phyloP scores from a whole-genome alignment of 2,888 invertebrate genomes.

The Parasteatoda lunata region DNA sequence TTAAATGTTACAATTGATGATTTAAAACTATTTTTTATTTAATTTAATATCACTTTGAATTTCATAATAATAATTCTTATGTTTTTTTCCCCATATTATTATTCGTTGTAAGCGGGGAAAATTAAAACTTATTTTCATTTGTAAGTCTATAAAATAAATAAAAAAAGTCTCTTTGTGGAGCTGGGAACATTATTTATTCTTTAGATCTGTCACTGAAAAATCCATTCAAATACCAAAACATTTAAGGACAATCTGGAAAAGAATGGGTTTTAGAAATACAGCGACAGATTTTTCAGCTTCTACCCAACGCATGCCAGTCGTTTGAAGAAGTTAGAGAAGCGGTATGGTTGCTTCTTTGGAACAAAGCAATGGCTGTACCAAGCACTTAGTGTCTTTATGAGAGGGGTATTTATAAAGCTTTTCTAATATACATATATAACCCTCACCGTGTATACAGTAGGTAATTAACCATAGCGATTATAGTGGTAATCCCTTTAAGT shows the following conservation, averaged over 20 bases:
- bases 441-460: too few relatives aligned
- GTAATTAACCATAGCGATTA: too few relatives aligned
- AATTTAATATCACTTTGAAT: too few relatives aligned
- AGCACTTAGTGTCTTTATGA: conserved; percentile 56
- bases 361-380: conserved; percentile 45
- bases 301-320: conserved; percentile 40
- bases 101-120: too few relatives aligned
- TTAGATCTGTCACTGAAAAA: not conserved
- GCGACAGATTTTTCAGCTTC: conserved; percentile 17
- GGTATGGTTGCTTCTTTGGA: conserved; percentile 31
- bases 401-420: conserved; percentile 56
- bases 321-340: conserved; percentile 53
- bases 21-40: too few relatives aligned
- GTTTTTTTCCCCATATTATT: too few relatives aligned
- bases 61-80: too few relatives aligned
- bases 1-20: too few relatives aligned
- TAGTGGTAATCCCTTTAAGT: conserved; percentile 41
- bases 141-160: too few relatives aligned
- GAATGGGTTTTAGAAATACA: conserved; percentile 12
- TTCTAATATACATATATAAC: conserved; percentile 33
- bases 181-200: not conserved
- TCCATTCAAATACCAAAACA: not conserved
- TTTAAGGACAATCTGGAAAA: not conserved
- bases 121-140: too few relatives aligned
- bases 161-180: not conserved